These are phyloP conservation scores for Hybos culiciformis DNA, from an alignment of 2,888 invertebrate species.

Conservation along the genomic window DNA sequence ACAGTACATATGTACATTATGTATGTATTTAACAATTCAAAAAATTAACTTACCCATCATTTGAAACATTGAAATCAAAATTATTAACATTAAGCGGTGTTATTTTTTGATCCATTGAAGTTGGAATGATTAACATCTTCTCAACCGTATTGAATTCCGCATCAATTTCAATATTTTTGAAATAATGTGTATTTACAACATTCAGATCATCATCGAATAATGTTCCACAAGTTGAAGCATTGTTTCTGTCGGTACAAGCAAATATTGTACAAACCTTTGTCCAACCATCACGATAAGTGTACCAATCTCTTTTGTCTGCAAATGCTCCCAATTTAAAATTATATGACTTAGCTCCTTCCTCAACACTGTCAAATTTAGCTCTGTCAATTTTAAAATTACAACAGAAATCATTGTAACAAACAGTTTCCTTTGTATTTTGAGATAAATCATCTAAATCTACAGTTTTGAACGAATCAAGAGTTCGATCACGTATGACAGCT, in stretches of 20 bases:
- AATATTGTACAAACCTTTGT: slow-evolving; percentile 37
- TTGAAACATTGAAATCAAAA: background rate
- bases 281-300: background rate
- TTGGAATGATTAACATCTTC: slow-evolving; percentile 26
- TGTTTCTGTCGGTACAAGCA: slow-evolving; percentile 32
- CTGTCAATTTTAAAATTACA: slow-evolving; percentile 23
- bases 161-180: slow-evolving; percentile 22
- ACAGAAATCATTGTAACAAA: slow-evolving; percentile 28
- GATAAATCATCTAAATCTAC: background rate
- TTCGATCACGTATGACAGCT: background rate
- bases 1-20: no score
- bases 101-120: slow-evolving; percentile 22
- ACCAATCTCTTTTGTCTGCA: no score
- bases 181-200: slow-evolving; percentile 21
- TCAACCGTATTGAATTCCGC: slow-evolving; percentile 19
- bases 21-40: no score
- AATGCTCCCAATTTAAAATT: slow-evolving; percentile 5
- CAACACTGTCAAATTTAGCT: background rate
- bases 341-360: background rate
- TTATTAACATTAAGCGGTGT: slow-evolving; percentile 16
- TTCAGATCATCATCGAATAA: slow-evolving; percentile 15
- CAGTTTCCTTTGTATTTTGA: background rate
- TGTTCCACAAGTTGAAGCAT: slow-evolving; percentile 31
- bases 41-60: background rate
- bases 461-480: background rate